Base-by-base conservation (phyloP, 2,888 invertebrate genomes). In the Apoda limacodes region DNA sequence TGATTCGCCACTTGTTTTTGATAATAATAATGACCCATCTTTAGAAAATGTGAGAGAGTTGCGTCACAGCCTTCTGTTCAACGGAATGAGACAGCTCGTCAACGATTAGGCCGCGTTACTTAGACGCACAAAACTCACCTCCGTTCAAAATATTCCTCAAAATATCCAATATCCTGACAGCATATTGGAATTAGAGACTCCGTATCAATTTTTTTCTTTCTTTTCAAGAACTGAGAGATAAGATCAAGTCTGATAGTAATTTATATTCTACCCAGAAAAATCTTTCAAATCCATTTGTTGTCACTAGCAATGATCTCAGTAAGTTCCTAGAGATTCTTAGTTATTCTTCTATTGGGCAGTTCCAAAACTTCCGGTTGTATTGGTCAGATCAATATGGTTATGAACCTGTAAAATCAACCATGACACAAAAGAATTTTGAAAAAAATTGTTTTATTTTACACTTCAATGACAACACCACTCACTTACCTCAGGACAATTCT, bases 321-420 rank as follows among this genome's bases (percentile, higher is more conserved):
- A 34, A 42, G 26, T 42, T 32, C 31, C 20, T 40, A 22, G 36
- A 40, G 13, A 38, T 40, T 34, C 28, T 42, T 6, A 38, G 37
- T 28, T 42, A 22, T 28, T 37, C 34, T 15, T 34, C 34, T 27
- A 37, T 42, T 11, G 34, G 27, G 22, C 28, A 39, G 13, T 42
- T 33, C 23, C 39, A 34, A 28, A 35, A 20, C 30, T 32, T 13
- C n/a, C n/a, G n/a, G n/a, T n/a, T n/a, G n/a, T n/a, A n/a, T n/a
- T n/a, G n/a, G n/a, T n/a, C n/a, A n/a, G n/a, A n/a, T n/a, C n/a
- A n/a, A n/a, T n/a, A n/a, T n/a, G n/a, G n/a, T n/a, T n/a, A n/a
- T n/a, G n/a, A n/a, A n/a, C n/a, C n/a, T n/a, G n/a, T n/a, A n/a
- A n/a, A n/a, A n/a, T n/a, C n/a, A n/a, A n/a, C n/a, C n/a, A 35